Evolutionary conservation across 2,888 invertebrate genomes (phyloP).

Genomic region (Pyrrhosoma nymphula): DNA sequence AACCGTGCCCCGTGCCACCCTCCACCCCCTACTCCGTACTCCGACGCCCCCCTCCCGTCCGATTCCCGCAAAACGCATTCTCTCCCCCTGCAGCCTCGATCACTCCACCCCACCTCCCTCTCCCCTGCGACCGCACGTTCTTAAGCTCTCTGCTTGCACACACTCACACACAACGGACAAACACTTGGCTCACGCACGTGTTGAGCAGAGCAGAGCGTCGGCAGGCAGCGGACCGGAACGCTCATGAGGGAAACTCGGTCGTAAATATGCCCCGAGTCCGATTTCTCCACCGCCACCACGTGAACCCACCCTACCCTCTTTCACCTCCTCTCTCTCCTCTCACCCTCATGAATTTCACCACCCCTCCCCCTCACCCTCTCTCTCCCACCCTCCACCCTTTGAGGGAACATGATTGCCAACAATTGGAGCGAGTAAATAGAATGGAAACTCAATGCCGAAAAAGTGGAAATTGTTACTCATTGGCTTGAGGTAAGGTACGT

Average conservation of each 20-base stretch:
- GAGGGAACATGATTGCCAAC: neutral
- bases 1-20: neutral
- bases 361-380: neutral
- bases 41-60: neutral
- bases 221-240: constrained; percentile 43
- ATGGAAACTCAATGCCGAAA: no score
- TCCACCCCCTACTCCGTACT: neutral
- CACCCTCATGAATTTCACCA: neutral
- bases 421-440: neutral
- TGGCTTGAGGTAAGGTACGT: no score
- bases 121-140: neutral
- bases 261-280: constrained; percentile 59
- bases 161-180: neutral
- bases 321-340: neutral
- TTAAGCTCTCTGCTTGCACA: neutral
- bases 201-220: neutral
- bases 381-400: neutral
- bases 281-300: constrained; percentile 16
- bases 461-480: no score
- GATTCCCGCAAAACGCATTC: neutral
- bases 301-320: neutral
- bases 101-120: neutral
- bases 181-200: constrained; percentile 20
- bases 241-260: constrained; percentile 48
- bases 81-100: neutral